Base-by-base conservation (phyloP, 2,113 vertebrate genomes). In the Paracanthobrama guichenoti region DNA sequence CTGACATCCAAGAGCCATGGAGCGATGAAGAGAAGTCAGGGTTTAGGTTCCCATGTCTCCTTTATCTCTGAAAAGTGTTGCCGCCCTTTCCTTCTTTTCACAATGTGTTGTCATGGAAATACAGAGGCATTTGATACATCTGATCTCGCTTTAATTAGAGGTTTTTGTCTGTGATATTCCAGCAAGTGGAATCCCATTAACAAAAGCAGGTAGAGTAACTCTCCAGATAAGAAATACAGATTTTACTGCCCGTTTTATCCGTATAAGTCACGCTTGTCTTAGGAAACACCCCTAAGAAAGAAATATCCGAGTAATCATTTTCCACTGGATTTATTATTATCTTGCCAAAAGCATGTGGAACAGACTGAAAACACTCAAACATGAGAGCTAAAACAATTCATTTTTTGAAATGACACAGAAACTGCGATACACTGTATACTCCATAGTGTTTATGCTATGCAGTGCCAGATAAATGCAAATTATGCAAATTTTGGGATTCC, bases 71-170 rank as follows among this genome's bases (percentile, higher is more conserved):
- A 42, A 77, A 71, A 72, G 12, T 4, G 31, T 14, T 16, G 24
- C 14, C 18, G 6, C 50, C 10, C 28, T 57, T 76, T 57, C 28
- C 5, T 35, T 57, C 50, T 57, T 22, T 76, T 44, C 16, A 8
- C 55, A 42, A 60, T 0, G 13, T 16, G 76, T 78, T 60, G 31
- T 35, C 31, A 78, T 78, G 35, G 76, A 78, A 78, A 78, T 78
- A 42, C 12, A 78, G 31, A 75, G 50, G 22, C 50, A 55, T 18
- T 28, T 39, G 10, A n/a, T 55, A 55, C 3, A 55, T 42, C 3
- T 24, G 35, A 60, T 60, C 53, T 60, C 22, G 11, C 53, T 44
- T 60, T 60, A 60, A 78, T 78, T 6, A 60, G 28, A 59, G 31
- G 3, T 3, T 39, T 22, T 35, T 42, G 26, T 26, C 31, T 42